phyloP scores from a whole-genome alignment of 92 coral and sea anemone genomes.

The Meandrina meandrites region DNA sequence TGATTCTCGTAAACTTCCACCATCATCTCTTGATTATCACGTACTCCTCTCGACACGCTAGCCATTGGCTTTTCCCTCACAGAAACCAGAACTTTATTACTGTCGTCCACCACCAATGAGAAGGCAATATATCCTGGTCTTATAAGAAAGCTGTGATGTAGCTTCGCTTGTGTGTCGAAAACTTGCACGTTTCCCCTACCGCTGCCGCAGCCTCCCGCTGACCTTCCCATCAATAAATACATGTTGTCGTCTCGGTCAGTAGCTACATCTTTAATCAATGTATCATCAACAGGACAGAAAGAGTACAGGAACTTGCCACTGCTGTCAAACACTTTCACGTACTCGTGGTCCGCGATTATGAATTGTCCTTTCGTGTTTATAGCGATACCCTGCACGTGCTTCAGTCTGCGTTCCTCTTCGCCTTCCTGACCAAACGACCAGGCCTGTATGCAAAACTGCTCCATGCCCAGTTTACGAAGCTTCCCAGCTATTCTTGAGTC shows the following conservation, averaged over 20 bases:
- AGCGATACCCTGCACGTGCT: not conserved
- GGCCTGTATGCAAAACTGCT: not conserved
- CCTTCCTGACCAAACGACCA: slow-evolving; percentile 2
- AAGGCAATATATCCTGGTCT: not conserved
- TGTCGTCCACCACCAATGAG: not conserved
- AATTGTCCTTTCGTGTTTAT: slow-evolving; percentile 4
- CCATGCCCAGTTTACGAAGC: not conserved
- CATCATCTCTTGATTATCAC: not conserved
- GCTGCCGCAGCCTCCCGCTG: not conserved
- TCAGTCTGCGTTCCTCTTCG: not conserved
- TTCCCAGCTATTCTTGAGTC: slow-evolving; percentile 8
- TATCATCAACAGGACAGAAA: not conserved
- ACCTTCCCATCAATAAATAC: not conserved
- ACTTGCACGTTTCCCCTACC: not conserved
- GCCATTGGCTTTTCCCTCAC: not conserved
- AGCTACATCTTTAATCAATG: not conserved
- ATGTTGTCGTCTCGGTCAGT: not conserved
- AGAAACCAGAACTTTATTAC: not conserved
- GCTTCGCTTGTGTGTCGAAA: not conserved
- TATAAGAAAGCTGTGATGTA: not conserved
- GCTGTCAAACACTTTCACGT: not conserved
- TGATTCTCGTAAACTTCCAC: not conserved
- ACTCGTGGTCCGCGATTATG: not conserved
- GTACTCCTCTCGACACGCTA: not conserved
- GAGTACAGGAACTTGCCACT: not conserved